Evolutionary conservation across 2,888 invertebrate species (phyloP), one percentile per base, ranked within the genome.

Genomic region (Phlogophora meticulosa): DNA sequence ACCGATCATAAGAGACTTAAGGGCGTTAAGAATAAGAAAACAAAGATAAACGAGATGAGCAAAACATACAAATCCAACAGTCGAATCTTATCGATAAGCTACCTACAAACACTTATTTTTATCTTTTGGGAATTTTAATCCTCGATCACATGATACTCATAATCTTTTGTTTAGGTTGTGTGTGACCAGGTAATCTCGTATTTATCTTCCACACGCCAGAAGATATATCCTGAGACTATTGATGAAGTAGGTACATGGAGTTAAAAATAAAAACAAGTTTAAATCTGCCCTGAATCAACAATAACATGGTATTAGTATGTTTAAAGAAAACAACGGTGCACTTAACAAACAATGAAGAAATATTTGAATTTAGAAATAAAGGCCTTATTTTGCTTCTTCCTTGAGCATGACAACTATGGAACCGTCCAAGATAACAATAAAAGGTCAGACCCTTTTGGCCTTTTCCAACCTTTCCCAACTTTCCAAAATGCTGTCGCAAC

Each of bases 51-150:
- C 22, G 56, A 46, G 36, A 62, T 22, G 7, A 48, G n/a, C 13
- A 58, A n/a, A 68, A 62, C 53, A 45, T 48, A 68, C 36, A 51
- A 69, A 55, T 69, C 43, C 40, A 56, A 69, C 70, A n/a, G 15
- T 60, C 2, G 45, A 66, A 71, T 74, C 70, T 70, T 70, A 74
- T 75, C 71, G 24, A 58, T 75, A 75, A 58, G 55, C 66, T 72
- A 22, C 57, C 45, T 42, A 55, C 40, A 42, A 60, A 58, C 49
- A 59, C 20, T 40, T 56, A 61, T 46, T 36, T 49, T 53, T 76
- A 70, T 79, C 76, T 60, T 40, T 38, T n/a, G 43, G 24, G 72
- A 60, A 70, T 80, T 63, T 64, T 64, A 61, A 70, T 60, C 62
- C 49, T 20, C 20, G 20, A 48, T 67, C 73, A 72, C 76, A 76